These are phyloP conservation scores for Amblyornis subalaris DNA, from an alignment of 2,113 vertebrate species.

Conservation along the genomic window DNA sequence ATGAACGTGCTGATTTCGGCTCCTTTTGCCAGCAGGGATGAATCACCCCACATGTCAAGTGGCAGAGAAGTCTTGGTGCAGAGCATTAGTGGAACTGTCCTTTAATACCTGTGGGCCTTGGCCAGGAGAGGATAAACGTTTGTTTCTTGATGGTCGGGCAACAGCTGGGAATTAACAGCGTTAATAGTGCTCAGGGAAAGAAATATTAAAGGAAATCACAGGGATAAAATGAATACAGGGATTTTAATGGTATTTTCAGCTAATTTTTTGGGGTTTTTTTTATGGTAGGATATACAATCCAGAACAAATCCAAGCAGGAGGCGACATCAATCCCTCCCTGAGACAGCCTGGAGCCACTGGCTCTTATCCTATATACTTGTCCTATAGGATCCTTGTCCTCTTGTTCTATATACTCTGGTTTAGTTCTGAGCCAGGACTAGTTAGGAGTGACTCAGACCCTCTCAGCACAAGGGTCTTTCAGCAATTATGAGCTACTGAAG, in stretches of 20 bases:
- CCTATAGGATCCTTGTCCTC: too few species aligned
- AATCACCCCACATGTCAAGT: constrained; percentile 6
- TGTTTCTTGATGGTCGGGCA: neutral
- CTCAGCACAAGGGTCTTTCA: neutral
- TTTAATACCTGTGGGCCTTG: neutral
- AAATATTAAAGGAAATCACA: neutral
- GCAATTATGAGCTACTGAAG: neutral
- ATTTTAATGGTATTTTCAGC: neutral
- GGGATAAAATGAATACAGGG: neutral
- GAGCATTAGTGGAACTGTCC: neutral
- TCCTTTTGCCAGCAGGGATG: neutral
- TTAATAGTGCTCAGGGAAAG: neutral
- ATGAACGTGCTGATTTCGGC: neutral
- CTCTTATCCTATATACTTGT: neutral
- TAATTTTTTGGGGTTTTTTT: neutral
- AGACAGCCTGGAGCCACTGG: neutral
- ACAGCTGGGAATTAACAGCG: neutral
- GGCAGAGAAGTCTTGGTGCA: neutral
- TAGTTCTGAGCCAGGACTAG: neutral
- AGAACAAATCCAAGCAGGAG: neutral
- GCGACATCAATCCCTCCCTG: neutral
- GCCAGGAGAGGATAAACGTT: neutral
- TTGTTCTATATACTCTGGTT: neutral
- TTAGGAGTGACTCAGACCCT: neutral
- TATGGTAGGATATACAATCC: neutral